These are phyloP conservation scores for Drosophila paranaensis DNA, from an alignment of 2,888 invertebrate genomes.

Conservation along the genomic window DNA sequence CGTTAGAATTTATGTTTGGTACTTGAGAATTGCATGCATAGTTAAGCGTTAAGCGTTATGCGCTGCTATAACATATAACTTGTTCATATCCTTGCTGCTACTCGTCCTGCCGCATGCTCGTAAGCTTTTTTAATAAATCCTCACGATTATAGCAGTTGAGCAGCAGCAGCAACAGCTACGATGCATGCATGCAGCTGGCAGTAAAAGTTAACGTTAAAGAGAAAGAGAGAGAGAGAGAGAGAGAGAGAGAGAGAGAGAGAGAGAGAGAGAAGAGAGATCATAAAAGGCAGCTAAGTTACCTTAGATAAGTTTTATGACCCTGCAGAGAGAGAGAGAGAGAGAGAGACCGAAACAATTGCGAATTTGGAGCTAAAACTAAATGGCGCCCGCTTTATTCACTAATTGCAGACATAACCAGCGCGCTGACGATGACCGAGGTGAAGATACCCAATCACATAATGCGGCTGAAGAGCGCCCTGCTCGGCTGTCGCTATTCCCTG, in stretches of 20 bases:
- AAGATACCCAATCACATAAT: conserved; percentile 93
- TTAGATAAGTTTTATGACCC: conserved; percentile 22
- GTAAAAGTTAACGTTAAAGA: conserved; percentile 35
- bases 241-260: background rate
- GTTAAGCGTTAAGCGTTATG: conserved; percentile 11
- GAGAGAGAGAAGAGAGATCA: too few relatives aligned
- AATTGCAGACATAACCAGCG: conserved; percentile 85
- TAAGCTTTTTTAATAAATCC: conserved; percentile 23
- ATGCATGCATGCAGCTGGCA: conserved; percentile 9
- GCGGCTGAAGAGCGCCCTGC: conserved; percentile 90
- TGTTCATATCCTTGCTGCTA: background rate
- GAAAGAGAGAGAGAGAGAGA: background rate
- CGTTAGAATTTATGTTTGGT: conserved; percentile 3
- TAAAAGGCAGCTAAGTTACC: conserved; percentile 45
- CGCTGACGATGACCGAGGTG: conserved; percentile 91
- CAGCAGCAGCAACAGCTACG: background rate
- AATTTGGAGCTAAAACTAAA: conserved; percentile 46
- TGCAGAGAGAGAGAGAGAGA: conserved; percentile 8
- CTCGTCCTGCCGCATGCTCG: background rate
- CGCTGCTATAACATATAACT: background rate
- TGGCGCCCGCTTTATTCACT: conserved; percentile 37
- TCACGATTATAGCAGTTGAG: conserved; percentile 29
- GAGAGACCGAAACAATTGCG: conserved; percentile 11
- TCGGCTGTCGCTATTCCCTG: conserved; percentile 93
- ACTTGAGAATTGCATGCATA: conserved; percentile 16